These are phyloP conservation scores for Tachina lurida DNA, from an alignment of 2,888 invertebrate genomes.

Conservation along the genomic window DNA sequence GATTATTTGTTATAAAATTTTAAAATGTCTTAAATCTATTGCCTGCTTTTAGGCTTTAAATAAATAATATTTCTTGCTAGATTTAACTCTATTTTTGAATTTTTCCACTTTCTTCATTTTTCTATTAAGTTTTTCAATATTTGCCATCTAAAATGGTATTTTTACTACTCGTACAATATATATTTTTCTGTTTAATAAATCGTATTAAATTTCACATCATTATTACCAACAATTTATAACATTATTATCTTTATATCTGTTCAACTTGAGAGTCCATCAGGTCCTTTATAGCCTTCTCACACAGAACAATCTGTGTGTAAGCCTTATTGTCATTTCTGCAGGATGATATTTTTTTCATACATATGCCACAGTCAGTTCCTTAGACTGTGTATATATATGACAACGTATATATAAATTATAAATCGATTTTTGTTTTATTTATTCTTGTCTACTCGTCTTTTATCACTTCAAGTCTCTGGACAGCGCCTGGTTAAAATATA, in stretches of 20 bases:
- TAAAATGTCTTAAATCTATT: no score
- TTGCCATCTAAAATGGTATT: neutral
- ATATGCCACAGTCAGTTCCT: neutral
- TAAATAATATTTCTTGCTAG: no score
- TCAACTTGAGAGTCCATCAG: constrained; percentile 37
- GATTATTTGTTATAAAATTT: no score
- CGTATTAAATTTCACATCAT: constrained; percentile 63
- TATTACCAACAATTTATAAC: constrained; percentile 40
- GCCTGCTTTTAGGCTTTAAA: no score
- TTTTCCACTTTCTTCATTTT: neutral
- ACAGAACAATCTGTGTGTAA: constrained; percentile 15
- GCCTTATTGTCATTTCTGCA: constrained; percentile 47
- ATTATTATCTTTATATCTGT: constrained; percentile 38
- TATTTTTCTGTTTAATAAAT: constrained; percentile 63
- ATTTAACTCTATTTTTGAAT: neutral
- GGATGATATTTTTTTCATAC: constrained; percentile 36
- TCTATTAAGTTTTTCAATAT: neutral
- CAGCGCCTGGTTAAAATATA: constrained; percentile 17
- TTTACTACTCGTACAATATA: neutral
- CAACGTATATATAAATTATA: constrained; percentile 56
- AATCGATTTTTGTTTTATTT: constrained; percentile 69
- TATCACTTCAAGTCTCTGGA: constrained; percentile 53
- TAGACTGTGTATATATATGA: neutral
- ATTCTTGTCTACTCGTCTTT: constrained; percentile 41
- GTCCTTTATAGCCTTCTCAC: constrained; percentile 15